These are phyloP conservation scores for Tachyglossus aculeatus DNA, from an alignment of 2,797 vertebrate species.

Conservation along the genomic window DNA sequence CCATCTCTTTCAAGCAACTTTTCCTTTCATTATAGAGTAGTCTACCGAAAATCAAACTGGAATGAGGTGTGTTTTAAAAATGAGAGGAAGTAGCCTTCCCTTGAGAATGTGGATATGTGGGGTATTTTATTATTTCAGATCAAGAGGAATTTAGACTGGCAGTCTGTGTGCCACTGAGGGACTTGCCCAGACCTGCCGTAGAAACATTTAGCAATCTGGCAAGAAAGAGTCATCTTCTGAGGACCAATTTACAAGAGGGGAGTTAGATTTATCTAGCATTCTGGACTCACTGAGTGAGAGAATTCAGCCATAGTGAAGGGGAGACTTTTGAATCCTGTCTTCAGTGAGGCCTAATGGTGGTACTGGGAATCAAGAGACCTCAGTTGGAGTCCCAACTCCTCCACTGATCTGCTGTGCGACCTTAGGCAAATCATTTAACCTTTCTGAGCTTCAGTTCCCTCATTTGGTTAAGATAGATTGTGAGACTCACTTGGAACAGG, in stretches of 20 bases:
- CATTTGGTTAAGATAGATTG: neutral
- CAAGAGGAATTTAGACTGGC: too few relatives aligned
- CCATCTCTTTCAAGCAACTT: conserved; percentile 14
- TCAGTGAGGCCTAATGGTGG: too few relatives aligned
- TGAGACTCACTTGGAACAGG: neutral
- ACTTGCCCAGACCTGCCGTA: too few relatives aligned
- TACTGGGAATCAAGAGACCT: neutral
- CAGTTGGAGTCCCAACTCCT: neutral
- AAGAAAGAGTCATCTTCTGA: too few relatives aligned
- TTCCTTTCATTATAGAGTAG: conserved; percentile 7
- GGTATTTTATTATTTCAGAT: too few relatives aligned
- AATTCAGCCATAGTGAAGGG: too few relatives aligned
- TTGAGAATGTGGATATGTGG: neutral
- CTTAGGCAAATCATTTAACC: neutral
- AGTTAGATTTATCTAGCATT: too few relatives aligned
- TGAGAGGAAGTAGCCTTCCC: neutral
- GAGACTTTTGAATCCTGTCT: too few relatives aligned
- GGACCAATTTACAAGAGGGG: too few relatives aligned
- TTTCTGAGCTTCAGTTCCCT: neutral
- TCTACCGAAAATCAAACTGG: neutral
- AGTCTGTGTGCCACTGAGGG: too few relatives aligned
- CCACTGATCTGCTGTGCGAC: neutral
- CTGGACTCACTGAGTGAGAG: too few relatives aligned
- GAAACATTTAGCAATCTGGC: too few relatives aligned
- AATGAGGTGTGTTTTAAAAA: neutral